Conservation (phyloP, 2,113 vertebrate genomes). For the Bufo gargarizans region DNA sequence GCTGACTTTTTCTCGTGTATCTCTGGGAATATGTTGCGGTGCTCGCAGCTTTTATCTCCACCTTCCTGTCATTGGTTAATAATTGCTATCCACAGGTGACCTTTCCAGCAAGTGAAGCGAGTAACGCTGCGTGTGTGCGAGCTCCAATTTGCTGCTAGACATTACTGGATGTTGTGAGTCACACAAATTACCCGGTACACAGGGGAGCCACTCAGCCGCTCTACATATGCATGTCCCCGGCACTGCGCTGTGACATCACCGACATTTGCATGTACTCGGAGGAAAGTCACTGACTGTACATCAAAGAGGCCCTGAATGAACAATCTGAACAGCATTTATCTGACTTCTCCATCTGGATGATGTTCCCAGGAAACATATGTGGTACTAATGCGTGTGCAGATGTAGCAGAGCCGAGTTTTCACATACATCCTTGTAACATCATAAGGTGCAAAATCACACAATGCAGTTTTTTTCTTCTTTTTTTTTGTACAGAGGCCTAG, state of each 20-base stretch:
- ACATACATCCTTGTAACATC: background rate
- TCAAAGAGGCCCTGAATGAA: background rate
- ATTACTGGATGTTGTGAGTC: conserved; percentile 37
- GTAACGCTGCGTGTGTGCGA: background rate
- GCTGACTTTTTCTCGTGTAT: background rate
- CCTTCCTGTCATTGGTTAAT: conserved; percentile 29
- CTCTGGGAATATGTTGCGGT: background rate
- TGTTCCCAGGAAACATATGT: background rate
- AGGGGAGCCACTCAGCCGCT: conserved; percentile 12
- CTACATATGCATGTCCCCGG: conserved; percentile 9
- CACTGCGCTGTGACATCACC: conserved; percentile 30
- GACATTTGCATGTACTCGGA: conserved; percentile 27
- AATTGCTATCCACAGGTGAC: conserved; percentile 47
- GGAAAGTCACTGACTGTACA: conserved; percentile 21
- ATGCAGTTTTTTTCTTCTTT: background rate
- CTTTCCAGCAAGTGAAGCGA: conserved; percentile 31
- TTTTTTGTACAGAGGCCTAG: background rate
- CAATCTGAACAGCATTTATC: background rate
- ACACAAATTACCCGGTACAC: conserved; percentile 28
- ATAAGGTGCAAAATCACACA: background rate
- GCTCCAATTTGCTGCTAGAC: conserved; percentile 26
- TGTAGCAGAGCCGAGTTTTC: background rate
- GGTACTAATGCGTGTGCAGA: background rate
- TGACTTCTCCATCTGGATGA: conserved; percentile 2
- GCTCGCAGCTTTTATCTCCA: conserved; percentile 7